Conservation (phyloP, 2,113 vertebrate species). For the Sinocyclocheilus anshuiensis region DNA sequence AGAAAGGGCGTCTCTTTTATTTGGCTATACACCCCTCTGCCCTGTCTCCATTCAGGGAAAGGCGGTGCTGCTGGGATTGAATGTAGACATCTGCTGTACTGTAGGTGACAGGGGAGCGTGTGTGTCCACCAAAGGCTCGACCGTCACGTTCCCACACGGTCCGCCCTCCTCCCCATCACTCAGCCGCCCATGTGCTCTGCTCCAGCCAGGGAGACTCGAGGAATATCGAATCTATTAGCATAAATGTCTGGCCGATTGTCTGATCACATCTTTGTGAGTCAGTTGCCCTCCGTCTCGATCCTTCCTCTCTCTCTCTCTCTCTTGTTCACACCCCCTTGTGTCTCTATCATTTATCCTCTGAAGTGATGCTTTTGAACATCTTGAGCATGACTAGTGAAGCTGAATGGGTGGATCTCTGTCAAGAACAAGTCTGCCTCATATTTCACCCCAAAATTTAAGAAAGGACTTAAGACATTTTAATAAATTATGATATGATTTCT, state of each 20-base stretch:
- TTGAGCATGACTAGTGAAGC: neutral
- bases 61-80: neutral
- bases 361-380: neutral
- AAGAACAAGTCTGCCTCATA: neutral
- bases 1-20: slow-evolving; percentile 50
- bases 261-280: slow-evolving; percentile 62
- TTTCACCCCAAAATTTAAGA: neutral
- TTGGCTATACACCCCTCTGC: slow-evolving; percentile 5
- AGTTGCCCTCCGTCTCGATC: slow-evolving; percentile 66
- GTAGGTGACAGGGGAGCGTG: slow-evolving; percentile 48
- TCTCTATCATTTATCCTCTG: slow-evolving; percentile 32
- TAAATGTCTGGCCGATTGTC: slow-evolving; percentile 62
- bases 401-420: neutral
- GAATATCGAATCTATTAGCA: slow-evolving; percentile 71
- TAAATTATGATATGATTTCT: neutral
- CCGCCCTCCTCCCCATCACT: slow-evolving; percentile 47
- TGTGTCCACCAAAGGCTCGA: no score
- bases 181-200: neutral
- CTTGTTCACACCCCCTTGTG: neutral
- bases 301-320: slow-evolving; percentile 1
- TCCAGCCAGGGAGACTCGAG: slow-evolving; percentile 59
- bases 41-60: neutral
- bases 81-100: slow-evolving; percentile 4
- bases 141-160: no score
- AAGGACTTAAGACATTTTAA: neutral